Evolutionary conservation across 2,888 invertebrate species (phyloP).

Genomic region (Polydrusus pterygomalis): DNA sequence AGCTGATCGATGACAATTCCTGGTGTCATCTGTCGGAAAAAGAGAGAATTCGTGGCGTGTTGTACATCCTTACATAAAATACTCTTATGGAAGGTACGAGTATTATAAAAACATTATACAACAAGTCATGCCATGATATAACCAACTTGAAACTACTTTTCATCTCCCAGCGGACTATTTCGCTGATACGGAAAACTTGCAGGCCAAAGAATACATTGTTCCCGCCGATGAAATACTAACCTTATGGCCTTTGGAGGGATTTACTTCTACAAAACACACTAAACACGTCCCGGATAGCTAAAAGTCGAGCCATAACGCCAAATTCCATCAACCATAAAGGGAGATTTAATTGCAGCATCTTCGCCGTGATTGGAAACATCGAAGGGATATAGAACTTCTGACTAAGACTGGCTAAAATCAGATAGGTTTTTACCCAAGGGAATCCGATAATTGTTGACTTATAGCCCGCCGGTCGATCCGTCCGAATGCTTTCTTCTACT

Average conservation of each 20-base stretch:
- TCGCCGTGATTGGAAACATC: slow-evolving; percentile 68
- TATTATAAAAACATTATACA: too few species aligned
- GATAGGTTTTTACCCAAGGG: slow-evolving; percentile 56
- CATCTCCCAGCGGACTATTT: slow-evolving; percentile 38
- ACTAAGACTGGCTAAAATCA: slow-evolving; percentile 56
- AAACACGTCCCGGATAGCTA: slow-evolving; percentile 55
- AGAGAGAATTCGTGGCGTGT: too few species aligned
- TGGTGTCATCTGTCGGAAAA: too few species aligned
- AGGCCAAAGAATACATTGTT: slow-evolving; percentile 54
- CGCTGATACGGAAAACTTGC: slow-evolving; percentile 49
- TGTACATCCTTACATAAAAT: too few species aligned
- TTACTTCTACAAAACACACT: slow-evolving; percentile 54
- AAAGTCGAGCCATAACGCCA: slow-evolving; percentile 64
- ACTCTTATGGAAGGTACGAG: too few species aligned
- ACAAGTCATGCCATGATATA: too few species aligned
- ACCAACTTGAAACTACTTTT: background rate
- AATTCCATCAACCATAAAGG: slow-evolving; percentile 70
- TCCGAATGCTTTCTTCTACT: slow-evolving; percentile 44
- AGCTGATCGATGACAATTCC: too few species aligned
- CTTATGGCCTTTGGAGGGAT: slow-evolving; percentile 54
- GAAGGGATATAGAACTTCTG: slow-evolving; percentile 55
- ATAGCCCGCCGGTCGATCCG: slow-evolving; percentile 46
- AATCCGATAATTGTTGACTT: slow-evolving; percentile 58
- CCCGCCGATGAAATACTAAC: slow-evolving; percentile 55
- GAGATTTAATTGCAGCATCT: slow-evolving; percentile 70